phyloP scores from a whole-genome alignment of 2,113 vertebrate species.

The Oceanites oceanicus region DNA sequence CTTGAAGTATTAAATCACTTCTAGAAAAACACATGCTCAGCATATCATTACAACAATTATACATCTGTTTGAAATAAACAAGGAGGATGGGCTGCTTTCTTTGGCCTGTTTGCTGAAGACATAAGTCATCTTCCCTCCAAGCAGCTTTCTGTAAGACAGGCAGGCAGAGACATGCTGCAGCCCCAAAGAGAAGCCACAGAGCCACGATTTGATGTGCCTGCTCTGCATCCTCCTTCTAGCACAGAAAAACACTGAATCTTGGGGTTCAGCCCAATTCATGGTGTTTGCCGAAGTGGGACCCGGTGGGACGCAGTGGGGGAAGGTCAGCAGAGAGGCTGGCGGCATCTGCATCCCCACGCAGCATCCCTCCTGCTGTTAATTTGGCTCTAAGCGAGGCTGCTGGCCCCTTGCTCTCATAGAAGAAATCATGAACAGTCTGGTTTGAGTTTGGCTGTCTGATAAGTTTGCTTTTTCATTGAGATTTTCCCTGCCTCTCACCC shows the following conservation, averaged over 20 bases:
- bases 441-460: not conserved
- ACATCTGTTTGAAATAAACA: conserved; percentile 31
- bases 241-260: not conserved
- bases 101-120: not conserved
- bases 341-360: not conserved
- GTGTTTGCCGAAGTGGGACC: not conserved
- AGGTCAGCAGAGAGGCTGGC: not conserved
- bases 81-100: conserved; percentile 1
- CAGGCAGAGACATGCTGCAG: not conserved
- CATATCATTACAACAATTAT: conserved; percentile 42
- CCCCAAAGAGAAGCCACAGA: not conserved
- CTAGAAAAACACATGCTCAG: conserved; percentile 43
- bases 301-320: not conserved
- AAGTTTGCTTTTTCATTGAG: not conserved
- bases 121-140: not conserved
- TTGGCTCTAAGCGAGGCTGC: not conserved
- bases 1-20: conserved; percentile 41
- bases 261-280: not conserved
- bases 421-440: not conserved
- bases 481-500: not conserved
- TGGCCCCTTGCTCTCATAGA: not conserved
- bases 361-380: not conserved
- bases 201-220: not conserved
- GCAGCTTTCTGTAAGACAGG: not conserved
- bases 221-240: not conserved